Evolutionary conservation across 2,888 invertebrate species (phyloP).

Genomic region (Empis livida): DNA sequence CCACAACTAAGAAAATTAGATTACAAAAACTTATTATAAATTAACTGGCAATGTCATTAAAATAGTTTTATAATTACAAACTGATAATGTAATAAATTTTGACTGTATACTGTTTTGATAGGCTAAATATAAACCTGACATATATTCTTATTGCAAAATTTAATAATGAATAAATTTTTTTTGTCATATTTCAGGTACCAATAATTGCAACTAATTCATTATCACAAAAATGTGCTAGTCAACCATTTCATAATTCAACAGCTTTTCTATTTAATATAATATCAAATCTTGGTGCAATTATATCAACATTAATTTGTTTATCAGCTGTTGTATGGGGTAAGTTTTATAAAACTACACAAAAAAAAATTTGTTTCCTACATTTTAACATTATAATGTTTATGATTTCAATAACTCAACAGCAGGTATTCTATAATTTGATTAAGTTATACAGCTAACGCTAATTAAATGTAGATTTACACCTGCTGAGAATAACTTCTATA

Average conservation of each 20-base stretch:
- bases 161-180: neutral
- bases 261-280: slow-evolving; percentile 21
- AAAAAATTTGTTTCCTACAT: neutral
- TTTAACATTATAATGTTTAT: neutral
- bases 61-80: too few relatives aligned
- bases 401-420: neutral
- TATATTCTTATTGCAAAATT: too few relatives aligned
- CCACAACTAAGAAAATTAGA: too few relatives aligned
- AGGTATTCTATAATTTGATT: neutral
- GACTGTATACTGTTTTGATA: too few relatives aligned
- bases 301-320: slow-evolving; percentile 24
- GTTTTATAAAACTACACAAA: slow-evolving; percentile 13
- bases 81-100: too few relatives aligned
- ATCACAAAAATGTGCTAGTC: slow-evolving; percentile 22
- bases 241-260: slow-evolving; percentile 21
- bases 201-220: slow-evolving; percentile 21
- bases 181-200: slow-evolving; percentile 24
- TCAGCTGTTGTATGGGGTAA: slow-evolving; percentile 28
- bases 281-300: slow-evolving; percentile 28
- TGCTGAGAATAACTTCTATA: slow-evolving; percentile 1
- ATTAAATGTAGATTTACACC: slow-evolving; percentile 2
- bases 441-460: too few relatives aligned
- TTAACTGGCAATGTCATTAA: too few relatives aligned
- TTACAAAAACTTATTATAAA: too few relatives aligned
- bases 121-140: too few relatives aligned